Evolutionary conservation across 2,113 vertebrate genomes (phyloP).

Genomic region (Neoarius graeffei): DNA sequence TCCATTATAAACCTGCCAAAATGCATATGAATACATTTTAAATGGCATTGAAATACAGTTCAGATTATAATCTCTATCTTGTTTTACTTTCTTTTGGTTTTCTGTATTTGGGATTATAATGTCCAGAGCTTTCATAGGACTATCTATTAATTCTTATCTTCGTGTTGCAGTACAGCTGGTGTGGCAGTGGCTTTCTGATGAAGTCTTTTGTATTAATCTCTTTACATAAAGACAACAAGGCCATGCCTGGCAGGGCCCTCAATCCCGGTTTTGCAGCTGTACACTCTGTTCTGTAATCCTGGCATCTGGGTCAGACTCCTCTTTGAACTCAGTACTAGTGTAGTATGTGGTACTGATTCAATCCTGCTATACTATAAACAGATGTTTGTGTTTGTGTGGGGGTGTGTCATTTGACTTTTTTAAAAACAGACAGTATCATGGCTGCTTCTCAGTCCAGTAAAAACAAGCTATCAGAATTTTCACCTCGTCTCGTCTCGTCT

Average conservation of each 20-base stretch:
- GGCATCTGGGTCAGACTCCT: constrained; percentile 67
- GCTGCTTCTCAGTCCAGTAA: constrained; percentile 15
- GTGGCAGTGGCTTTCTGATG: constrained; percentile 33
- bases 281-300: constrained; percentile 60
- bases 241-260: constrained; percentile 54
- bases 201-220: constrained; percentile 58
- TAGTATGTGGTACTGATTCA: constrained; percentile 50
- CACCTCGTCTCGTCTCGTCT: too few relatives aligned
- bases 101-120: background rate
- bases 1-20: background rate
- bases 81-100: background rate
- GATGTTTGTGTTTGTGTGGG: background rate
- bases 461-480: background rate
- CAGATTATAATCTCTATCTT: background rate
- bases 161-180: background rate
- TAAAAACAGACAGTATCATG: constrained; percentile 7
- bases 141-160: background rate
- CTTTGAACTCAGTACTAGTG: constrained; percentile 33
- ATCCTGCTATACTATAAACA: constrained; percentile 1
- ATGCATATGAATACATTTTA: background rate
- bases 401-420: background rate
- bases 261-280: constrained; percentile 64
- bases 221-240: constrained; percentile 65
- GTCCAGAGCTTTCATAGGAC: background rate
- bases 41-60: background rate